phyloP scores from a whole-genome alignment of 2,113 vertebrate species.

The Ailurus styani region DNA sequence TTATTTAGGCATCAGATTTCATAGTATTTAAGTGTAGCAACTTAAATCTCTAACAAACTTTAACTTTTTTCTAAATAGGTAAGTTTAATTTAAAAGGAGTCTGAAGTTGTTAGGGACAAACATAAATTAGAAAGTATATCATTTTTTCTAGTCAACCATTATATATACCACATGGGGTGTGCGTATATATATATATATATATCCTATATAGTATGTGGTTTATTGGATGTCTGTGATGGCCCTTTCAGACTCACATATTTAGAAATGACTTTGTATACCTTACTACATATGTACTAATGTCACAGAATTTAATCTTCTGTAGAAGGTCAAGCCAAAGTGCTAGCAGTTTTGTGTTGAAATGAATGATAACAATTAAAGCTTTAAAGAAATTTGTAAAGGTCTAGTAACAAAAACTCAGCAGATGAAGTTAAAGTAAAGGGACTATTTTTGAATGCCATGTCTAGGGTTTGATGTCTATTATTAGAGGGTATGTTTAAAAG shows the following conservation, averaged over 20 bases:
- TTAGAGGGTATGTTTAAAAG: conserved; percentile 33
- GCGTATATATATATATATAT: not conserved
- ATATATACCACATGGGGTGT: not conserved
- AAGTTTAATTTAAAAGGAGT: conserved; percentile 21
- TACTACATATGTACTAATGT: not conserved
- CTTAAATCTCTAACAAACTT: not conserved
- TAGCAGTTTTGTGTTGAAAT: conserved; percentile 7
- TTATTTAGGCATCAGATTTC: not conserved
- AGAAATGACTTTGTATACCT: not conserved
- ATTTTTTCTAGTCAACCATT: not conserved
- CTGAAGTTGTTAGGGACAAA: not conserved
- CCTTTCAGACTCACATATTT: not conserved
- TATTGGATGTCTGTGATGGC: not conserved
- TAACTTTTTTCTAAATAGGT: not conserved
- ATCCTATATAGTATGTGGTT: not conserved
- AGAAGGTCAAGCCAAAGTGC: conserved; percentile 30
- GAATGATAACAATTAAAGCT: conserved; percentile 16
- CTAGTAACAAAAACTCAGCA: conserved; percentile 40
- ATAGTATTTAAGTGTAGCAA: not conserved
- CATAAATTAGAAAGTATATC: not conserved
- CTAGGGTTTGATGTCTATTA: conserved; percentile 9
- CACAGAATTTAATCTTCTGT: not conserved
- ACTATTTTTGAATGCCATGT: conserved; percentile 39
- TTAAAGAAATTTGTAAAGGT: not conserved
- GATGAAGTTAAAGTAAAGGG: conserved; percentile 16